These are phyloP conservation scores for Lemur catta DNA, from an alignment of 2,797 vertebrate genomes.

Conservation along the genomic window DNA sequence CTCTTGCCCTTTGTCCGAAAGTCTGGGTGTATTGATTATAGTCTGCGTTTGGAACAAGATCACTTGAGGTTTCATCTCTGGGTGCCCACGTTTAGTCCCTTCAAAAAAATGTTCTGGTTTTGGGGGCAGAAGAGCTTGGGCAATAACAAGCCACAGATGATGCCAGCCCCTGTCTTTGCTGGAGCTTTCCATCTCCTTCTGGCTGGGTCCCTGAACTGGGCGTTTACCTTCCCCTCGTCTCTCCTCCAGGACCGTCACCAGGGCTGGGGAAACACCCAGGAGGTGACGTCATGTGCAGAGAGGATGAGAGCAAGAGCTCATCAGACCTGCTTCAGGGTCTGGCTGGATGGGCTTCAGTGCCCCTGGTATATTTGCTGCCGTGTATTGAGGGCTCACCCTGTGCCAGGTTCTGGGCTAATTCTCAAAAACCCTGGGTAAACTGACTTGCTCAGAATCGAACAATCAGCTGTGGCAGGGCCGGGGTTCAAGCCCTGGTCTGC, in stretches of 20 bases:
- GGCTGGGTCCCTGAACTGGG: background rate
- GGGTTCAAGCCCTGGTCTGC: background rate
- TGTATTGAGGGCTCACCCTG: background rate
- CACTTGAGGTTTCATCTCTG: background rate
- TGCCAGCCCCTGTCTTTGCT: background rate
- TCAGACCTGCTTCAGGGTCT: background rate
- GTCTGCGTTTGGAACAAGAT: slow-evolving; percentile 9
- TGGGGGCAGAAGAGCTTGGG: background rate
- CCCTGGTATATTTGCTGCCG: background rate
- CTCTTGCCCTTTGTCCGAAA: background rate
- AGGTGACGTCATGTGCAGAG: no score
- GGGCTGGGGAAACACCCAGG: background rate
- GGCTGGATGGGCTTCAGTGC: background rate
- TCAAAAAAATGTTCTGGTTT: background rate
- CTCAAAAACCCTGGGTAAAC: background rate
- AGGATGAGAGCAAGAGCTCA: background rate
- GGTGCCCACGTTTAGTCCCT: background rate
- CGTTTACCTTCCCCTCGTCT: background rate
- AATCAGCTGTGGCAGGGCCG: background rate
- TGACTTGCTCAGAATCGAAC: background rate
- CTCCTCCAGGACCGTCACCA: background rate
- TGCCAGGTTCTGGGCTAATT: background rate
- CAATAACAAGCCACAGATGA: background rate
- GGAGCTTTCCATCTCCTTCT: background rate
- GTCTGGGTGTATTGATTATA: background rate